Conservation (phyloP, 2,888 invertebrate genomes). For the Eugnorisma glareosa region DNA sequence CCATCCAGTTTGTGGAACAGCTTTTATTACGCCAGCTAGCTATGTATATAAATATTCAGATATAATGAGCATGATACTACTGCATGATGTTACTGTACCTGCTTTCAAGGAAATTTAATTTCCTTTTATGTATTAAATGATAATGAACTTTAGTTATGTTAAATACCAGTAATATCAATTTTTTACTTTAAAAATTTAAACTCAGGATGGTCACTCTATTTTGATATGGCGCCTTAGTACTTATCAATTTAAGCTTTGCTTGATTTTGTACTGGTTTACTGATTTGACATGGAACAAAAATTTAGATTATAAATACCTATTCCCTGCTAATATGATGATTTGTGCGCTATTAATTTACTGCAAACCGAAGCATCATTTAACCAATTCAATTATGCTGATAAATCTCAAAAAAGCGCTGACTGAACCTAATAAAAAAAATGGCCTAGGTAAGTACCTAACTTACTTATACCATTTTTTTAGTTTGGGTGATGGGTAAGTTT, state of each 20-base stretch:
- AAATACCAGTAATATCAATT: conserved; percentile 13
- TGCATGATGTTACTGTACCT: not conserved
- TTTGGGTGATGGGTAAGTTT: not conserved
- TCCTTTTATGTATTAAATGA: conserved; percentile 29
- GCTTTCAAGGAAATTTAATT: conserved; percentile 25
- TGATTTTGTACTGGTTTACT: not conserved
- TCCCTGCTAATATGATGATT: not conserved
- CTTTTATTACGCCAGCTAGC: conserved; percentile 18
- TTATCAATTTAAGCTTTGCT: conserved; percentile 4
- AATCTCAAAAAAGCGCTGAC: not conserved
- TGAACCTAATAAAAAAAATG: not conserved
- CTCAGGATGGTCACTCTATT: conserved; percentile 6
- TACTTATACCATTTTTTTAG: not conserved
- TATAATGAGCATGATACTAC: conserved; percentile 35
- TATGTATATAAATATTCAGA: conserved; percentile 18
- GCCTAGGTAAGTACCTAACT: not conserved
- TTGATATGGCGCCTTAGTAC: not conserved
- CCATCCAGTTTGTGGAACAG: conserved; percentile 37
- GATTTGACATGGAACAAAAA: not conserved
- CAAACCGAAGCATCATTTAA: not conserved
- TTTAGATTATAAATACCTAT: not conserved
- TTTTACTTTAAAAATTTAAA: conserved; percentile 19
- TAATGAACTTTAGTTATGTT: conserved; percentile 24
- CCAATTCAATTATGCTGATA: not conserved
- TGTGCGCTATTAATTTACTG: not conserved